phyloP scores from a whole-genome alignment of 2,113 vertebrate species.

The Melanerpes formicivorus region DNA sequence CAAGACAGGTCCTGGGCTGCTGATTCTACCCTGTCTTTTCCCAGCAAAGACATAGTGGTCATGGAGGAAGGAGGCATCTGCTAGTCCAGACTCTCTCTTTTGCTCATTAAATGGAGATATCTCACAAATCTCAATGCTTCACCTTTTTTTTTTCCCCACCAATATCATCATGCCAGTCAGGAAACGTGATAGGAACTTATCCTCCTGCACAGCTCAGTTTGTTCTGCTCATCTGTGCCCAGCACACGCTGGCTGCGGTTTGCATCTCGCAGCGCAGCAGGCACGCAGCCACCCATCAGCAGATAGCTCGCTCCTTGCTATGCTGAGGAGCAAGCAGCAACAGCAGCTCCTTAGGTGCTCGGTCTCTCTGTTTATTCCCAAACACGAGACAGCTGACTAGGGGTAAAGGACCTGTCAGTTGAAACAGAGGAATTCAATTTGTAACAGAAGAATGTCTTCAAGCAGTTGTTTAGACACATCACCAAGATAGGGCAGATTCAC shows the following conservation, averaged over 20 bases:
- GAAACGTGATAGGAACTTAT: neutral
- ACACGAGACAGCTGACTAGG: neutral
- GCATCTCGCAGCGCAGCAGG: neutral
- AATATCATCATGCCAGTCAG: neutral
- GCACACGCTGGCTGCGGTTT: neutral
- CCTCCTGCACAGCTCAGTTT: neutral
- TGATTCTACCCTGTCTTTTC: neutral
- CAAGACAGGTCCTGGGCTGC: neutral
- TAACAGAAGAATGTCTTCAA: slow-evolving; percentile 51
- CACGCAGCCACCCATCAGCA: accelerated
- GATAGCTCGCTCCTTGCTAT: neutral
- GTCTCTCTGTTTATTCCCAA: slow-evolving; percentile 9
- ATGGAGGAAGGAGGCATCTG: accelerated
- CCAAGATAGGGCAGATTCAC: slow-evolving; percentile 27
- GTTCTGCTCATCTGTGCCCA: neutral
- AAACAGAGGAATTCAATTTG: slow-evolving; percentile 52
- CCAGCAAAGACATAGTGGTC: neutral
- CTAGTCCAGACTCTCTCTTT: neutral
- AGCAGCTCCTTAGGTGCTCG: slow-evolving; percentile 8
- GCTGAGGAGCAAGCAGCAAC: neutral
- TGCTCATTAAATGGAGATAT: neutral
- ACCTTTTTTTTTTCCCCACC: neutral
- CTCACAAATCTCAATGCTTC: neutral
- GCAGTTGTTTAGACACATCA: slow-evolving; percentile 60
- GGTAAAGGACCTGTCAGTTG: slow-evolving; percentile 20